These are phyloP conservation scores for Poeciliopsis prolifica DNA, from an alignment of 2,113 vertebrate genomes.

Conservation along the genomic window DNA sequence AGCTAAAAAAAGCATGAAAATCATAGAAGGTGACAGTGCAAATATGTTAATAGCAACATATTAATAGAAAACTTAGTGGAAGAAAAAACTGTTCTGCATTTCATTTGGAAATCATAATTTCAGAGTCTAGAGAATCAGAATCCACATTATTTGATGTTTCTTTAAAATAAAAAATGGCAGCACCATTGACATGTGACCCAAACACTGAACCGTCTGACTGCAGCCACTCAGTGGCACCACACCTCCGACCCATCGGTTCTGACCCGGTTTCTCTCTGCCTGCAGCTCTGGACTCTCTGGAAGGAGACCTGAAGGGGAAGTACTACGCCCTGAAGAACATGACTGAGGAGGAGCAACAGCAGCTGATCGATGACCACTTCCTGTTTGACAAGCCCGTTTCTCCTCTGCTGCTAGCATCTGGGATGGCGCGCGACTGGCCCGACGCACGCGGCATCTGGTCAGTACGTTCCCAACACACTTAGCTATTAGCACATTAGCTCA, in stretches of 20 bases:
- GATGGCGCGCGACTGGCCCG: conserved; percentile 94
- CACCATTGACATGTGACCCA: no score
- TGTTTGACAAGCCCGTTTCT: conserved; percentile 96
- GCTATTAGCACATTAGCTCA: no score
- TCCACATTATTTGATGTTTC: no score
- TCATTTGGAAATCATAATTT: no score
- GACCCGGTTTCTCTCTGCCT: background rate
- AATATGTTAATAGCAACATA: no score
- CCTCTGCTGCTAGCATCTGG: conserved; percentile 92
- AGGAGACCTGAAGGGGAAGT: conserved; percentile 90
- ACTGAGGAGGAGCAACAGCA: conserved; percentile 95
- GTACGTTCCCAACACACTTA: background rate
- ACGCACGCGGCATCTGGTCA: conserved; percentile 94
- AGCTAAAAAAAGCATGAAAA: no score
- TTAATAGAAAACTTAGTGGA: no score
- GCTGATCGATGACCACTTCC: conserved; percentile 96
- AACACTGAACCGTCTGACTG: no score
- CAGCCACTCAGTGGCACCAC: background rate
- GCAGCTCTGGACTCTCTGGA: conserved; percentile 81
- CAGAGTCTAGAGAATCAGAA: no score
- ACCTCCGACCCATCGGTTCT: background rate
- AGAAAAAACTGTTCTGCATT: no score
- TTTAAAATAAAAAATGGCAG: no score
- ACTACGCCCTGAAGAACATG: conserved; percentile 94
- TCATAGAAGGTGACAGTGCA: no score